These are phyloP conservation scores for Cactoblastis cactorum DNA, from an alignment of 2,888 invertebrate species.

Conservation along the genomic window DNA sequence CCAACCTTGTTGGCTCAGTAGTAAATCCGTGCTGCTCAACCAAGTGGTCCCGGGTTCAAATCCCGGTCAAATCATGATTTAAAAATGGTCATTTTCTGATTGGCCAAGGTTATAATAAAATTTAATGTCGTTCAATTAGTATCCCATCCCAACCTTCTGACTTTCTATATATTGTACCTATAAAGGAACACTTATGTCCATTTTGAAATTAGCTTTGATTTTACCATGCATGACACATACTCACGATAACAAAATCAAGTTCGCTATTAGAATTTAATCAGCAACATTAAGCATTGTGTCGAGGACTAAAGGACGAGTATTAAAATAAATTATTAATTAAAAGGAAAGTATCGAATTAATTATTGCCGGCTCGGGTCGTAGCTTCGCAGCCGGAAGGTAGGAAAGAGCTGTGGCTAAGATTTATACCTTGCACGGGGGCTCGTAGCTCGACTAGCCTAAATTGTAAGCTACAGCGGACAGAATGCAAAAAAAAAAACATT, in stretches of 20 bases:
- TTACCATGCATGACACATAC: background rate
- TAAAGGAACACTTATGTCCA: too few relatives aligned
- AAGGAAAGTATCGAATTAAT: slow-evolving; percentile 49
- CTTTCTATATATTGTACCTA: too few relatives aligned
- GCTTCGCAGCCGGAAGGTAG: slow-evolving; percentile 37
- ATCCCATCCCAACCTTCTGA: too few relatives aligned
- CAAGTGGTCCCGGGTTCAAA: too few relatives aligned
- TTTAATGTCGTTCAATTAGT: too few relatives aligned
- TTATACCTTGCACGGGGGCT: slow-evolving; percentile 38
- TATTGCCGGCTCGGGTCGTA: slow-evolving; percentile 34
- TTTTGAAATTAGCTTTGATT: too few relatives aligned
- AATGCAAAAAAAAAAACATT: background rate
- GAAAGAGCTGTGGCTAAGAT: slow-evolving; percentile 45
- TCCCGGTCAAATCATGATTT: too few relatives aligned
- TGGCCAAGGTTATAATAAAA: too few relatives aligned
- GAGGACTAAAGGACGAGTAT: slow-evolving; percentile 21
- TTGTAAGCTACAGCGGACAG: slow-evolving; percentile 5
- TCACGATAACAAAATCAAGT: background rate
- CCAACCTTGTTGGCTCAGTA: too few relatives aligned
- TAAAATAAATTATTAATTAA: slow-evolving; percentile 47
- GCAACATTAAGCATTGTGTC: slow-evolving; percentile 3
- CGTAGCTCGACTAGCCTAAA: slow-evolving; percentile 17
- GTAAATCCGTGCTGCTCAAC: too few relatives aligned
- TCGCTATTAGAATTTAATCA: background rate
- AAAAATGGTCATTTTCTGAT: too few relatives aligned